A percentile compares a stretch with the other conserved stretches of the same genome.
Conservation (phyloP, 2,113 vertebrate species). For the Cyprinodon tularosa region DNA sequence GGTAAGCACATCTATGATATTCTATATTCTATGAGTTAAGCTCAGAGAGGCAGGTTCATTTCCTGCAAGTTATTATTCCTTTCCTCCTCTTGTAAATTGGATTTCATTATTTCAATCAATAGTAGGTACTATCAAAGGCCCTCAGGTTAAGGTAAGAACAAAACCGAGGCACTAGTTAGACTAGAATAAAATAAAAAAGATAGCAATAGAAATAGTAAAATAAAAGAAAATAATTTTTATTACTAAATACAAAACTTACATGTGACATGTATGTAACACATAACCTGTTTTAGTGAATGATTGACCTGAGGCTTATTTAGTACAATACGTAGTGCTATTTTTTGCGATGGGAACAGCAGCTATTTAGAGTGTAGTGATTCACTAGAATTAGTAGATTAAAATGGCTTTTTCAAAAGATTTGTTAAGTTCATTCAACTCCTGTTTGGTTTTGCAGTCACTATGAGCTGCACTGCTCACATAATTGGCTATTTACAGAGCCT, state of each 20-base stretch:
- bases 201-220: neutral
- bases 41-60: neutral
- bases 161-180: neutral
- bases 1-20: neutral
- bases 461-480: no score
- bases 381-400: no score
- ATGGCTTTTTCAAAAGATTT: no score
- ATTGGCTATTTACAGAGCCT: no score
- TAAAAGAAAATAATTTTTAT: neutral
- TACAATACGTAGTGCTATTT: neutral
- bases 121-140: neutral
- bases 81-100: neutral
- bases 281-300: neutral
- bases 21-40: neutral
- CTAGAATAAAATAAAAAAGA: neutral
- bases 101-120: neutral
- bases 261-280: no score
- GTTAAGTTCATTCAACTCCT: no score
- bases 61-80: neutral
- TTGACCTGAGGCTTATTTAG: neutral
- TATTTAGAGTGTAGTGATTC: no score
- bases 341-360: no score
- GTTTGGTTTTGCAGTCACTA: no score
- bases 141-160: neutral
- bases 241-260: neutral